A percentile compares a stretch with the other conserved stretches of the same genome.
These are phyloP conservation scores for Bergia sp. DNA, from an alignment of 92 coral and sea anemone genomes.

Conservation along the genomic window DNA sequence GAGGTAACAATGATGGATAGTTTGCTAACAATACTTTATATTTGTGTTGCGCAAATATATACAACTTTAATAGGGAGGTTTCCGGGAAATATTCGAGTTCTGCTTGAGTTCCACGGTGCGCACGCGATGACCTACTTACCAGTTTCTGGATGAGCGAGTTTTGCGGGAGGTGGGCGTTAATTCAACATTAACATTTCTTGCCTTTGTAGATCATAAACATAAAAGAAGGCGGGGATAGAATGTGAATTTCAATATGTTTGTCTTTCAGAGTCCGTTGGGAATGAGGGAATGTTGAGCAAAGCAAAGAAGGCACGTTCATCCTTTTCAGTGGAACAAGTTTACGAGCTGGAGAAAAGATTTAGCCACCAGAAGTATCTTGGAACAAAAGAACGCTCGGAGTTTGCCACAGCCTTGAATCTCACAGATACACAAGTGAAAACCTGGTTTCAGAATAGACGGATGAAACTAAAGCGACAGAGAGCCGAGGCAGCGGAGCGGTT, in stretches of 20 bases:
- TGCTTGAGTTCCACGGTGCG: conserved; percentile 11
- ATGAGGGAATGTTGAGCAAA: conserved; percentile 41
- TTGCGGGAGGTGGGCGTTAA: conserved; percentile 10
- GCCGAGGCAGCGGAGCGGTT: conserved; percentile 48
- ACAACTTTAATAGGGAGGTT: conserved; percentile 27
- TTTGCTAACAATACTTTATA: conserved; percentile 17
- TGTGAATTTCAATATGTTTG: conserved; percentile 12
- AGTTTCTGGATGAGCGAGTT: neutral
- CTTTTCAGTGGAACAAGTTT: conserved; percentile 61
- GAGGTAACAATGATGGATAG: conserved; percentile 15
- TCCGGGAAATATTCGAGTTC: conserved; percentile 35
- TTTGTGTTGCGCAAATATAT: conserved; percentile 45
- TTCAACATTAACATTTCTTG: neutral
- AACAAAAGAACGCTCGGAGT: conserved; percentile 58
- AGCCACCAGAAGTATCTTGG: conserved; percentile 62
- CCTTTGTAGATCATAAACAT: neutral
- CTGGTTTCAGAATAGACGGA: conserved; percentile 72
- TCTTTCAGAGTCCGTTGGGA: conserved; percentile 47
- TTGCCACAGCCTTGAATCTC: conserved; percentile 48
- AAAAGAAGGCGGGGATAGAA: conserved; percentile 18
- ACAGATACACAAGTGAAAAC: conserved; percentile 68
- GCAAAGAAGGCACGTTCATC: conserved; percentile 62
- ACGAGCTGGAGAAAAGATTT: conserved; percentile 59
- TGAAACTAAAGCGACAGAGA: conserved; percentile 60
- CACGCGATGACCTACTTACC: conserved; percentile 34